phyloP scores from a whole-genome alignment of 2,797 vertebrate genomes.

The Leuciscus waleckii region DNA sequence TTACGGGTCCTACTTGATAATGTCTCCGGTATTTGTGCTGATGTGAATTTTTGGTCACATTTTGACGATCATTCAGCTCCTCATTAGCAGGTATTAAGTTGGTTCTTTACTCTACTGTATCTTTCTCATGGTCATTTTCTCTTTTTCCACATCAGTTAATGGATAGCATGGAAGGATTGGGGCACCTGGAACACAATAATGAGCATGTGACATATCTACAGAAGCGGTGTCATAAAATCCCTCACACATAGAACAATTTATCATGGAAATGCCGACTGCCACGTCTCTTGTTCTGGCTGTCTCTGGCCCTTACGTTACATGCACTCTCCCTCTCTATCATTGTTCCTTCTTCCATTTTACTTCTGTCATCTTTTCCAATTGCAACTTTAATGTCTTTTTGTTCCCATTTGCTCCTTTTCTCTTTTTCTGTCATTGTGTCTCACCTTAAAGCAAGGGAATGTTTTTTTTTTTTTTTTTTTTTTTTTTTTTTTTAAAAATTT shows the following conservation, averaged over 20 bases:
- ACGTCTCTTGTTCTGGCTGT: slow-evolving; percentile 5
- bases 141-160: slow-evolving; percentile 54
- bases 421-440: not conserved
- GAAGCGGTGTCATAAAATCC: slow-evolving; percentile 30
- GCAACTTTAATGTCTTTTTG: not conserved
- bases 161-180: slow-evolving; percentile 28
- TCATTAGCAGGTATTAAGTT: slow-evolving; percentile 72
- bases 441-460: not conserved
- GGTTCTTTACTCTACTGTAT: slow-evolving; percentile 60
- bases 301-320: not conserved
- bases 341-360: slow-evolving; percentile 5
- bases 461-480: not conserved
- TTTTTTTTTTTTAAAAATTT: too few species aligned
- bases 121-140: slow-evolving; percentile 59
- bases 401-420: not conserved
- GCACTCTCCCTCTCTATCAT: not conserved
- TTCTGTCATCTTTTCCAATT: not conserved
- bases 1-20: slow-evolving; percentile 10
- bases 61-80: slow-evolving; percentile 51
- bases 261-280: slow-evolving; percentile 5
- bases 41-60: slow-evolving; percentile 11
- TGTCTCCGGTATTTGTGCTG: not conserved
- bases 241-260: slow-evolving; percentile 15
- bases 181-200: slow-evolving; percentile 44
- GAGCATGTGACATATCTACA: slow-evolving; percentile 36